Conservation (phyloP, 2,888 invertebrate genomes). For the Torymus tubicola region DNA sequence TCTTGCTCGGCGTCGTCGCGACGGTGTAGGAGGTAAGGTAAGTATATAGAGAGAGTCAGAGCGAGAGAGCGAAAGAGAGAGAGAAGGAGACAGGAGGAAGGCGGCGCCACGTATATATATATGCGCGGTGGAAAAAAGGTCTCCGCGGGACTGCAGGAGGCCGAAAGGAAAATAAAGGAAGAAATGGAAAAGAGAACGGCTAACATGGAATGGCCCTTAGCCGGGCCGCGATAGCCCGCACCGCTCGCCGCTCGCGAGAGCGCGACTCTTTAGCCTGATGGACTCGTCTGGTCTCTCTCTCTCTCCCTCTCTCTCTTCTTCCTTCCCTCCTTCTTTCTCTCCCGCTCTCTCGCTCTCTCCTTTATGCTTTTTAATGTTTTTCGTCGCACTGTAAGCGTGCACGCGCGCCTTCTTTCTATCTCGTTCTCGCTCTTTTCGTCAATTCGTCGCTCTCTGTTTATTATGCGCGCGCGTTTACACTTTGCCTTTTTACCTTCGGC, state of each 20-base stretch:
- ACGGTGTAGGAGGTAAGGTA: too few species aligned
- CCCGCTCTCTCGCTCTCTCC: too few species aligned
- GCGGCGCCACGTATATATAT: slow-evolving; percentile 74
- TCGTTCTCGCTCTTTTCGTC: slow-evolving; percentile 9
- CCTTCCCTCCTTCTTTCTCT: background rate
- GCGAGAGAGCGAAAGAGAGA: slow-evolving; percentile 25
- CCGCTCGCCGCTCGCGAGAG: slow-evolving; percentile 51
- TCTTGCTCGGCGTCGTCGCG: too few species aligned
- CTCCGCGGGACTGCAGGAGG: slow-evolving; percentile 56
- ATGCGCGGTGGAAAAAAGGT: slow-evolving; percentile 67
- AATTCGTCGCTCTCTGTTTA: too few species aligned
- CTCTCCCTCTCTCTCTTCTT: slow-evolving; percentile 47
- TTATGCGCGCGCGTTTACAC: too few species aligned
- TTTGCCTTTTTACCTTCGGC: too few species aligned
- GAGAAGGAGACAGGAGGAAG: slow-evolving; percentile 64
- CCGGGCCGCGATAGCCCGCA: too few species aligned
- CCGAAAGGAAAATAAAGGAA: too few species aligned
- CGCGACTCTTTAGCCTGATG: slow-evolving; percentile 73
- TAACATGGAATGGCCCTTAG: slow-evolving; percentile 66
- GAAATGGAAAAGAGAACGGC: slow-evolving; percentile 67
- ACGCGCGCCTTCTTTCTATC: slow-evolving; percentile 56
- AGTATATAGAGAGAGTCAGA: too few species aligned
- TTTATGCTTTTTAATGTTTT: slow-evolving; percentile 32
- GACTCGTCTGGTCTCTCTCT: slow-evolving; percentile 69
- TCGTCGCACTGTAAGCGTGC: slow-evolving; percentile 56